Base-by-base conservation (phyloP, 2,888 invertebrate species). In the Protodeltote pygarga region DNA sequence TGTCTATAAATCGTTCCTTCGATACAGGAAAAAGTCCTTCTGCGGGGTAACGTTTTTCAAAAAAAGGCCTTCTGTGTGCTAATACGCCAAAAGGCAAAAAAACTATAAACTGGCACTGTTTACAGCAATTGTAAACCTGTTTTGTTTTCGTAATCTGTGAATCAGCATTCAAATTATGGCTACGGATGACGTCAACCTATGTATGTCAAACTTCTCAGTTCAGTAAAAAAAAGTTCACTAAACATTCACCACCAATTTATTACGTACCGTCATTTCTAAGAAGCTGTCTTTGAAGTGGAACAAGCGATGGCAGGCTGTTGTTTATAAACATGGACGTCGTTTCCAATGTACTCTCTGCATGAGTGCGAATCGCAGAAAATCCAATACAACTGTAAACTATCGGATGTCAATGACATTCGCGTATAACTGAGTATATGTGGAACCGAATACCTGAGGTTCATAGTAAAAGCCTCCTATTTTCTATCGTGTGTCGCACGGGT, bases 311-410 rank as follows among this genome's bases (percentile, higher is more conserved):
- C 69, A 57, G 61, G 57, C 60, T 62, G 67, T 79, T 84, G 85
- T 85, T 85, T 85, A 80, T 78, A 83, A 84, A 83, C 81, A 81
- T 65, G 52, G 60, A 37, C 11, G 11, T 41, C 51, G 27, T 35
- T 57, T 59, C 46, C 50, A 45, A 33, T n/a, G 32, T 29, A 33
- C 44, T 62, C 42, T 53, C 53, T 46, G 45, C 55, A 42, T 57
- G 58, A 57, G 50, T 67, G 64, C 58, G 58, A 67, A 73, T 78
- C 61, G 61, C 68, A 71, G 67, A 72, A 72, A 73, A 71, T 68
- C 53, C 58, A 59, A 55, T 28, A 40, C 45, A 46, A 62, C 52
- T 55, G 58, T 59, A 41, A 57, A 55, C 55, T 69, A 73, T 67
- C 67, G 34, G 60, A 71, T 74, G 73, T 73, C 72, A 75, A 70